Conservation (phyloP, 2,888 invertebrate genomes). For the Ormyrus nitidulus region DNA sequence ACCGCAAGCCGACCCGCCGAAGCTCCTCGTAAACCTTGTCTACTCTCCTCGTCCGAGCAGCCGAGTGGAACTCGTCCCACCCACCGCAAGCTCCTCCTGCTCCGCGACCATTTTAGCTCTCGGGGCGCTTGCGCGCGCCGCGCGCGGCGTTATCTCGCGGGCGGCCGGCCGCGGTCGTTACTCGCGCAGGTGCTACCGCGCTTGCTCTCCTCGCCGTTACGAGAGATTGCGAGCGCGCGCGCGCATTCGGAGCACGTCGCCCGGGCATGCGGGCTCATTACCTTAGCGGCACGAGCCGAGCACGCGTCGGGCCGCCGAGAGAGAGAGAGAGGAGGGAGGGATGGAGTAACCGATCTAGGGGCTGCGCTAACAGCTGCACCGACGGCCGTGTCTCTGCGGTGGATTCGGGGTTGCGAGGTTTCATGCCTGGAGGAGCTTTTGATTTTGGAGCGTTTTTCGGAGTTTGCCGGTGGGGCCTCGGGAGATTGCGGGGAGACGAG, state of each 20-base stretch:
- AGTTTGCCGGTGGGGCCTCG: no score
- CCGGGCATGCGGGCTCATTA: constrained; percentile 32
- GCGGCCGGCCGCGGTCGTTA: neutral
- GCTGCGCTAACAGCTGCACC: no score
- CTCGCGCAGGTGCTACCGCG: neutral
- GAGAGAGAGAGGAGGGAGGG: neutral
- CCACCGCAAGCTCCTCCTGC: constrained; percentile 3
- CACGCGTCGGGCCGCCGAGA: constrained; percentile 5
- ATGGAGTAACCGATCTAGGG: neutral
- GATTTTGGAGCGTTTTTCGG: no score
- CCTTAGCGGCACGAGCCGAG: constrained; percentile 46
- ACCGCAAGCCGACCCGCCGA: no score
- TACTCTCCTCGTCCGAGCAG: no score
- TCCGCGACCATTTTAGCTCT: no score
- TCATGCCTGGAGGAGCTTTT: no score
- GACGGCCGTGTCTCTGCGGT: no score
- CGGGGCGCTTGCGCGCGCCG: neutral
- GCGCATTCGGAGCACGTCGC: constrained; percentile 44
- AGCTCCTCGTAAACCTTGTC: no score
- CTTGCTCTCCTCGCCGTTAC: constrained; percentile 29
- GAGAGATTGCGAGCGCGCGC: constrained; percentile 5
- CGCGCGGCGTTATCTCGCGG: neutral
- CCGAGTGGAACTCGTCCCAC: neutral
- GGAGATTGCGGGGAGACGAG: no score
- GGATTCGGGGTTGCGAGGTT: no score